Percentiles rank a stretch among this genome's conserved stretches.
These are phyloP conservation scores for Rhinoderma darwinii DNA, from an alignment of 2,113 vertebrate genomes.

Conservation along the genomic window DNA sequence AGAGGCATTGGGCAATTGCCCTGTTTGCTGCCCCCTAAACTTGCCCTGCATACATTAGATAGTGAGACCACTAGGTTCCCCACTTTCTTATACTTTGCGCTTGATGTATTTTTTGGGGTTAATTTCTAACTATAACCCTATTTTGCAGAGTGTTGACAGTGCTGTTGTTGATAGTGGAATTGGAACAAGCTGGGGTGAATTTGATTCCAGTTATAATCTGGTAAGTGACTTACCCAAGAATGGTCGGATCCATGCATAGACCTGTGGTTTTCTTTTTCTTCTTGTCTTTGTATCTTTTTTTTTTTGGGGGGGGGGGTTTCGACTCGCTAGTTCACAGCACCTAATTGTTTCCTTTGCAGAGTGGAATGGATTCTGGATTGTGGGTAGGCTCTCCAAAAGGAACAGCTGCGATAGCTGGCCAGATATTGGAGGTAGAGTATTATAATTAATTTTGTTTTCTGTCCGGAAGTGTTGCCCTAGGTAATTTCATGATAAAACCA, in stretches of 20 bases:
- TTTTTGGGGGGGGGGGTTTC: too few relatives aligned
- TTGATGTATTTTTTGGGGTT: neutral
- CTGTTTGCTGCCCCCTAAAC: too few relatives aligned
- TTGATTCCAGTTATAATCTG: constrained; percentile 63
- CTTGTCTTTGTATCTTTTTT: too few relatives aligned
- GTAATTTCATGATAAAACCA: too few relatives aligned
- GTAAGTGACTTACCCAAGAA: constrained; percentile 64
- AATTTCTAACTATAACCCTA: neutral
- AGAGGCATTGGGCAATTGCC: too few relatives aligned
- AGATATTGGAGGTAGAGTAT: constrained; percentile 63
- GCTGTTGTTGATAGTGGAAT: constrained; percentile 80
- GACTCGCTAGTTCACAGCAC: neutral
- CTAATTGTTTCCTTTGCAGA: constrained; percentile 54
- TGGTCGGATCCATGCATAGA: neutral
- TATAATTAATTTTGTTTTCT: too few relatives aligned
- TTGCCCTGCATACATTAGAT: too few relatives aligned
- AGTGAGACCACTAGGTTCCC: too few relatives aligned
- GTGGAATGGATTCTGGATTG: fast-evolving
- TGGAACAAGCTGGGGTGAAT: constrained; percentile 66
- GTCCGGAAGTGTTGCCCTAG: too few relatives aligned
- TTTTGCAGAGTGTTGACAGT: constrained; percentile 79
- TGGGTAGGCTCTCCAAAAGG: constrained; percentile 53
- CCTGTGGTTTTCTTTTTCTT: neutral
- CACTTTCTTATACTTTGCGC: neutral
- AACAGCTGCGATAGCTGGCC: neutral